Percentiles rank a stretch among this genome's conserved stretches.
Evolutionary conservation across 2,888 invertebrate species (phyloP).

Genomic region (Euproctis similis): DNA sequence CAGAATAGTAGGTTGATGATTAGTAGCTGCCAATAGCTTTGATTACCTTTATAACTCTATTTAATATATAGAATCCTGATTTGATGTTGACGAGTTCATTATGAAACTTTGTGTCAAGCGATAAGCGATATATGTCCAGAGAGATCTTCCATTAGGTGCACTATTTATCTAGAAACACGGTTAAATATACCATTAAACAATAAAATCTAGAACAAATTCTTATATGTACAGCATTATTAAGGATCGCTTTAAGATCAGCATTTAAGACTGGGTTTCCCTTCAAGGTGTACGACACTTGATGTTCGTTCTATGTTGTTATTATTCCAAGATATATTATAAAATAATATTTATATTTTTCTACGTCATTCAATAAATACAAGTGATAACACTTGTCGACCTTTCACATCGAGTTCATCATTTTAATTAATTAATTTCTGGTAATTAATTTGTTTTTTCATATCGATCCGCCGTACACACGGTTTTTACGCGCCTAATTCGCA

Average conservation of each 20-base stretch:
- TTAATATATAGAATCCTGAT: too few species aligned
- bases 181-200: conserved; percentile 17
- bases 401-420: conserved; percentile 35
- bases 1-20: too few species aligned
- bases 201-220: conserved; percentile 23
- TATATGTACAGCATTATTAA: conserved; percentile 22
- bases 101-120: conserved; percentile 17
- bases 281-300: too few species aligned
- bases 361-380: conserved; percentile 18
- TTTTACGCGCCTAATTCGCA: too few species aligned
- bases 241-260: conserved; percentile 14
- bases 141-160: conserved; percentile 6
- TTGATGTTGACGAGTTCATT: conserved; percentile 6
- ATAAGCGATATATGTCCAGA: conserved; percentile 10
- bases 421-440: conserved; percentile 34
- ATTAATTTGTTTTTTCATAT: conserved; percentile 22
- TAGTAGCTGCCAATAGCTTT: too few species aligned
- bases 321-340: too few species aligned
- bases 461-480: conserved; percentile 21
- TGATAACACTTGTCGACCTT: conserved; percentile 40
- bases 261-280: conserved; percentile 6
- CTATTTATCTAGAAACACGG: conserved; percentile 16
- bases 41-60: too few species aligned
- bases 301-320: too few species aligned
- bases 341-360: conserved; percentile 24